Conservation (phyloP, 2,797 vertebrate species). For the Manis javanica region DNA sequence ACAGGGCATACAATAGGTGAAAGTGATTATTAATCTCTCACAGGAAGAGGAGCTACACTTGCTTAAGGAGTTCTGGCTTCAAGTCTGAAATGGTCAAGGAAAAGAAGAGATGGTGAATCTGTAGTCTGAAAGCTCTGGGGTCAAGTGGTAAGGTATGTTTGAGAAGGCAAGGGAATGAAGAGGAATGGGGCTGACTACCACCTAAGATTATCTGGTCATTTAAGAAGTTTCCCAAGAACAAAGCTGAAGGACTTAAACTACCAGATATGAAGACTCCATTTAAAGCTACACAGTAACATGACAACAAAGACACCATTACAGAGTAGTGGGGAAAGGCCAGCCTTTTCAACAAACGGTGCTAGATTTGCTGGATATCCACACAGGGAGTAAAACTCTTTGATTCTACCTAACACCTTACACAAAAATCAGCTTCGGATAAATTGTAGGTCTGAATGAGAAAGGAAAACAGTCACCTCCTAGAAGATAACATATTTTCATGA, state of each 20-base stretch:
- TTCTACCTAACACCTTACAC: slow-evolving; percentile 3
- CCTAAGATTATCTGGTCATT: not conserved
- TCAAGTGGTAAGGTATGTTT: not conserved
- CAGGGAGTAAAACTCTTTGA: not conserved
- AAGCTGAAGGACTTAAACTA: slow-evolving; percentile 22
- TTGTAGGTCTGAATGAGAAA: not conserved
- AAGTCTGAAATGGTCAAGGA: not conserved
- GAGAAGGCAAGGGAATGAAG: not conserved
- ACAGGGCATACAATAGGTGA: not conserved
- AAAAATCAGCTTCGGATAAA: slow-evolving; percentile 33
- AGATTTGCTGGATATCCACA: not conserved
- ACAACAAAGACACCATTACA: slow-evolving; percentile 7
- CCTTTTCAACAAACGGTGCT: not conserved
- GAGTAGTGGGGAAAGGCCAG: not conserved
- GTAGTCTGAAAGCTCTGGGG: not conserved
- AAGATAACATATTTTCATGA: slow-evolving; percentile 34
- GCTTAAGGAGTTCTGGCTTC: not conserved
- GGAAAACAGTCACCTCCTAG: slow-evolving; percentile 7
- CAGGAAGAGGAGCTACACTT: not conserved
- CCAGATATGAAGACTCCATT: not conserved
- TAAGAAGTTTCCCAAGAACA: slow-evolving; percentile 36
- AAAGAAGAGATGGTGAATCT: not conserved
- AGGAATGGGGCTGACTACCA: not conserved
- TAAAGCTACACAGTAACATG: not conserved
- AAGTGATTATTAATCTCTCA: not conserved